A percentile compares a stretch with the other conserved stretches of the same genome.
Conservation (phyloP, 2,797 vertebrate species). For the Neosilurus mollespiculum region DNA sequence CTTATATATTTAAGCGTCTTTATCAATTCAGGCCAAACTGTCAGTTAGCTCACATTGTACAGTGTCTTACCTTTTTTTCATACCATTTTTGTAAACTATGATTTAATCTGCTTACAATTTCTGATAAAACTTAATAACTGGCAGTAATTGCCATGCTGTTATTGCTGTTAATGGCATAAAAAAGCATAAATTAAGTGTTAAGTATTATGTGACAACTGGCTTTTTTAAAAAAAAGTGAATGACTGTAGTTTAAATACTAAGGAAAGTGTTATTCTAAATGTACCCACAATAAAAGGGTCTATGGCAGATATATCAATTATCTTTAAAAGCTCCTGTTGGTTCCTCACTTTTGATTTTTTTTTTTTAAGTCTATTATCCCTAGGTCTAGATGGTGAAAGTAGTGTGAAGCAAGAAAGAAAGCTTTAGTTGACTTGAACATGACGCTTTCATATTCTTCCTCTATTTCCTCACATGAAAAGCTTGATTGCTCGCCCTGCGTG, state of each 20-base stretch:
- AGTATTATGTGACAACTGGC: not conserved
- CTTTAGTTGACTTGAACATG: not conserved
- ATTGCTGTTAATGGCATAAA: not conserved
- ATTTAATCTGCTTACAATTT: not conserved
- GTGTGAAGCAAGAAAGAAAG: not conserved
- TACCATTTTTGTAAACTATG: not conserved
- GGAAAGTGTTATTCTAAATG: not conserved
- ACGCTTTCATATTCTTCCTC: conserved; percentile 21
- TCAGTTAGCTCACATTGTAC: not conserved
- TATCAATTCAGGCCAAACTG: not conserved
- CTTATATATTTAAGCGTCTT: not conserved
- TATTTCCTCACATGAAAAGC: not conserved
- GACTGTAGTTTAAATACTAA: not conserved
- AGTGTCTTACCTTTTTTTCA: not conserved
- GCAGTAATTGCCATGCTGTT: not conserved
- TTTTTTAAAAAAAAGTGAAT: not conserved
- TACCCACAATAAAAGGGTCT: not conserved
- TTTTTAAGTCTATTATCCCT: not conserved
- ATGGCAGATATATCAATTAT: not conserved
- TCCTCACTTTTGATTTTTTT: not conserved
- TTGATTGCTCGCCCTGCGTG: conserved; percentile 15
- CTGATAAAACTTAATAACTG: conserved; percentile 6
- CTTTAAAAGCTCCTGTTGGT: not conserved
- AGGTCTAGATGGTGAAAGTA: conserved; percentile 20
- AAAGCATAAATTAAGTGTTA: not conserved